Percentiles rank a stretch among this genome's conserved stretches.
Evolutionary conservation across 2,888 invertebrate species (phyloP).

Genomic region (Epistrophe grossulariae): DNA sequence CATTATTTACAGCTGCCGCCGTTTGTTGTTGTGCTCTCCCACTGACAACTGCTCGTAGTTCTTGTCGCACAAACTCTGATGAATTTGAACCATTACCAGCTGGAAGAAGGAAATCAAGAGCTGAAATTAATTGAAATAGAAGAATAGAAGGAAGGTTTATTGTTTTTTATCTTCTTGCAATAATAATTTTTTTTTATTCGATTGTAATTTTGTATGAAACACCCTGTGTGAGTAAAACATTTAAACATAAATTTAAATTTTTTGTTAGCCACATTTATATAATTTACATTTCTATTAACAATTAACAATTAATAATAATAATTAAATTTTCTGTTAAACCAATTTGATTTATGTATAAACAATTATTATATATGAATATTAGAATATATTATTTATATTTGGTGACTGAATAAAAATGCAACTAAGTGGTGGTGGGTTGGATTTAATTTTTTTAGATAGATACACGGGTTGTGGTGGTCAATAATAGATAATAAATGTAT

Average conservation of each 20-base stretch:
- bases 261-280: slow-evolving; percentile 75
- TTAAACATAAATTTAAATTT: slow-evolving; percentile 54
- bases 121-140: slow-evolving; percentile 54
- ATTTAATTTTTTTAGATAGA: slow-evolving; percentile 45
- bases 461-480: slow-evolving; percentile 36
- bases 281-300: slow-evolving; percentile 39
- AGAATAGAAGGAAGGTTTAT: slow-evolving; percentile 12
- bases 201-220: slow-evolving; percentile 24
- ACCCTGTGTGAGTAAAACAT: slow-evolving; percentile 52
- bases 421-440: slow-evolving; percentile 61
- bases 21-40: slow-evolving; percentile 88
- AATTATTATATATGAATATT: slow-evolving; percentile 40
- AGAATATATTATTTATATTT: slow-evolving; percentile 14
- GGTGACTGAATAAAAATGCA: slow-evolving; percentile 61
- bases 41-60: slow-evolving; percentile 94
- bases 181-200: not conserved
- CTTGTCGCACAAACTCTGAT: slow-evolving; percentile 96
- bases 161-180: not conserved
- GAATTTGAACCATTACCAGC: slow-evolving; percentile 87
- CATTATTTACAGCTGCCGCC: slow-evolving; percentile 80
- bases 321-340: slow-evolving; percentile 22
- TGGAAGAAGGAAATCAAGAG: slow-evolving; percentile 79
- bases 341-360: slow-evolving; percentile 39
- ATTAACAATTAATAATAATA: not conserved
- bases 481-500: slow-evolving; percentile 29